Percentiles rank a stretch among this genome's conserved stretches.
phyloP scores from a whole-genome alignment of 2,797 vertebrate genomes.

The Melanotaenia pygmaea region DNA sequence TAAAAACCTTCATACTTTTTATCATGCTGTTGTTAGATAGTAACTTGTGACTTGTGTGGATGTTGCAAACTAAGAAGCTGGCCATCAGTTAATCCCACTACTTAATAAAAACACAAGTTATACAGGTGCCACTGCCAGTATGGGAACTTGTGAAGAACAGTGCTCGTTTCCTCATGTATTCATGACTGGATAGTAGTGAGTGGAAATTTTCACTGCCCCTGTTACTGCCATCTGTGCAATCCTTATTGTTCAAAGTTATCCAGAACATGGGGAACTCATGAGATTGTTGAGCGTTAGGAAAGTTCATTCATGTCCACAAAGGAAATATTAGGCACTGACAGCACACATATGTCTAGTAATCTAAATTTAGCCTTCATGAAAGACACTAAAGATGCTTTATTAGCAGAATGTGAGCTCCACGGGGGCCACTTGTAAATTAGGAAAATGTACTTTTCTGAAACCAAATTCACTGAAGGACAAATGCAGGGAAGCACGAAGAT shows the following conservation, averaged over 20 bases:
- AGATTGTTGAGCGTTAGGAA: not conserved
- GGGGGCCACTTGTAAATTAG: conserved; percentile 39
- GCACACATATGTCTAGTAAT: not conserved
- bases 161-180: conserved; percentile 17
- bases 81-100: conserved; percentile 9
- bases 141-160: not conserved
- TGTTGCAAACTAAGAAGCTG: not conserved
- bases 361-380: conserved; percentile 21
- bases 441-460: conserved; percentile 20
- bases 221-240: conserved; percentile 23
- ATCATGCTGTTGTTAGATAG: not conserved
- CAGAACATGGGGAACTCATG: conserved; percentile 7
- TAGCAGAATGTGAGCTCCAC: conserved; percentile 33
- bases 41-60: not conserved
- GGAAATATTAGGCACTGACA: not conserved
- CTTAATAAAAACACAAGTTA: not conserved
- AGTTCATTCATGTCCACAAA: not conserved
- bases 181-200: conserved; percentile 20
- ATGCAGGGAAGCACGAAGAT: conserved; percentile 42
- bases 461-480: conserved; percentile 28
- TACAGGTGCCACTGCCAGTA: not conserved
- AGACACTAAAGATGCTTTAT: not conserved
- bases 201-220: conserved; percentile 17
- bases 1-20: not conserved
- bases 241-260: conserved; percentile 24